These are phyloP conservation scores for Cepaea nemoralis DNA, from an alignment of 1,140 invertebrate genomes.

Conservation along the genomic window DNA sequence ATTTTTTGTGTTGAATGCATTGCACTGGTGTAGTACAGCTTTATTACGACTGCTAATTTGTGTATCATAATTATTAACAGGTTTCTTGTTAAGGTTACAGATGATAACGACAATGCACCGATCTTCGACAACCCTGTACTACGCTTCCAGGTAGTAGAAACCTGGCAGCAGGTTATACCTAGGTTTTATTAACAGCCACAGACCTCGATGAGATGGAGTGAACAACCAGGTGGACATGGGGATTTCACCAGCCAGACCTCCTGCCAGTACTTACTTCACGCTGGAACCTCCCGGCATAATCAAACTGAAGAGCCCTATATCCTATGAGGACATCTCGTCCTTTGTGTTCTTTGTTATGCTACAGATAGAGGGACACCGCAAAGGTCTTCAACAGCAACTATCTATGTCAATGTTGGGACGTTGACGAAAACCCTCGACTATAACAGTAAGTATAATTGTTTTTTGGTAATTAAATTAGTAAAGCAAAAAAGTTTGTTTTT, in stretches of 20 bases:
- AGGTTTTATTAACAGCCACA: neutral
- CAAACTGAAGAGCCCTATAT: neutral
- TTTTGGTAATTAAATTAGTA: too few relatives aligned
- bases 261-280: neutral
- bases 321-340: neutral
- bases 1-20: too few relatives aligned
- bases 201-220: neutral
- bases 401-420: neutral
- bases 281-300: neutral
- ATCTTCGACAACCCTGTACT: neutral
- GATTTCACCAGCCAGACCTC: neutral
- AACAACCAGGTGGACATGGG: neutral
- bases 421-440: neutral
- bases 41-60: too few relatives aligned
- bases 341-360: neutral
- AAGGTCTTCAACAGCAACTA: neutral
- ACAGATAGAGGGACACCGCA: neutral
- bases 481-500: too few relatives aligned
- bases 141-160: neutral
- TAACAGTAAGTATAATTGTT: too few relatives aligned
- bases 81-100: neutral
- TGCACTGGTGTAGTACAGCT: too few relatives aligned
- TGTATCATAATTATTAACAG: too few relatives aligned
- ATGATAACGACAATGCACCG: neutral
- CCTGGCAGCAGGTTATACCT: neutral